phyloP scores from a whole-genome alignment of 2,888 invertebrate genomes.

The Balanococcus diminutus region DNA sequence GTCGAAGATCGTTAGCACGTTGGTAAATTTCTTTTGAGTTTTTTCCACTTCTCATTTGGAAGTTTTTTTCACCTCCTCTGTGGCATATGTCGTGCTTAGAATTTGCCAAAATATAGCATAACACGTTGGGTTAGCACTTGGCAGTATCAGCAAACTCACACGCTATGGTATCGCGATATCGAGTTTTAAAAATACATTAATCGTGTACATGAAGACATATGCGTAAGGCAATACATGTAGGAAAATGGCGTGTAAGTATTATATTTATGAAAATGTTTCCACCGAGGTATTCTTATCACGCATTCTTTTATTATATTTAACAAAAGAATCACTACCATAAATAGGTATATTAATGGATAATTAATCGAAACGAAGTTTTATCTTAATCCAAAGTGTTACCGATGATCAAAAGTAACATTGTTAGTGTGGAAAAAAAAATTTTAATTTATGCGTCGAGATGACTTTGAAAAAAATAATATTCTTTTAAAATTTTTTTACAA shows the following conservation, averaged over 20 bases:
- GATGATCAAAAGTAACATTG: background rate
- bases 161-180: background rate
- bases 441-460: background rate
- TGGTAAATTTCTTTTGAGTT: background rate
- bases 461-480: background rate
- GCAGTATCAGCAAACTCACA: background rate
- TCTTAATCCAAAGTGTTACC: background rate
- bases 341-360: slow-evolving; percentile 4
- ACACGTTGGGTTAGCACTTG: background rate
- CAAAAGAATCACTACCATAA: background rate
- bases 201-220: background rate
- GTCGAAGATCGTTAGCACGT: background rate
- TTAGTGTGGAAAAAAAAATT: background rate
- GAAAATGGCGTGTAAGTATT: background rate
- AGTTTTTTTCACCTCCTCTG: background rate
- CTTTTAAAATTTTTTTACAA: background rate
- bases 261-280: background rate
- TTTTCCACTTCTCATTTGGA: background rate
- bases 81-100: background rate
- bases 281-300: background rate
- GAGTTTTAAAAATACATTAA: background rate
- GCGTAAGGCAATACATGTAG: background rate
- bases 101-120: background rate
- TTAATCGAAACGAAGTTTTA: background rate
- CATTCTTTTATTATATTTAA: slow-evolving; percentile 12